phyloP scores from a whole-genome alignment of 2,797 vertebrate genomes.

The Hydrophis major region DNA sequence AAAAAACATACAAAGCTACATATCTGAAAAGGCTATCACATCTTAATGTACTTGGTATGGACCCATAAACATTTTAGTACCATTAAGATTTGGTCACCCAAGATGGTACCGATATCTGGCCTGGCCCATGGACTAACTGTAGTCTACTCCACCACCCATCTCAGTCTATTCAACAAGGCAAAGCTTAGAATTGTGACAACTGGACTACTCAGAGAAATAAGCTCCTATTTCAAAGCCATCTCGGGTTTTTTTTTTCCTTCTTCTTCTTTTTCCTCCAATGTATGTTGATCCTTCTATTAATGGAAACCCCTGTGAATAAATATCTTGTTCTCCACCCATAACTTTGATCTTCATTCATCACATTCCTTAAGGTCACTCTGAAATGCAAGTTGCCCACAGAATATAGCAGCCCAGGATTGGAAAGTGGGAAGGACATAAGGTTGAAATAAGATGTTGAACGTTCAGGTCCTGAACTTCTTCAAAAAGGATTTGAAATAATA shows the following conservation, averaged over 20 bases:
- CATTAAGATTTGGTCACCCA: too few relatives aligned
- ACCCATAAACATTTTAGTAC: too few relatives aligned
- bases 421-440: neutral
- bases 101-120: too few relatives aligned
- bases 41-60: too few relatives aligned
- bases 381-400: neutral
- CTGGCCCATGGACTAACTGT: too few relatives aligned
- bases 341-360: neutral
- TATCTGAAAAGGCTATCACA: too few relatives aligned
- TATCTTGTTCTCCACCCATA: neutral
- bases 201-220: constrained; percentile 41
- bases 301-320: constrained; percentile 23
- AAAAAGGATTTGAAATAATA: neutral
- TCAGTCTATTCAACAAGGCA: constrained; percentile 24
- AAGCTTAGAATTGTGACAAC: constrained; percentile 12
- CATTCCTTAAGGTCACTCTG: neutral
- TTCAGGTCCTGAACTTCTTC: neutral
- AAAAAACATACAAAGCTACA: too few relatives aligned
- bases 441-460: neutral
- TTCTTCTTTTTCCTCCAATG: neutral
- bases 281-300: neutral
- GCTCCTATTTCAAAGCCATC: constrained; percentile 41
- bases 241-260: neutral
- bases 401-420: neutral
- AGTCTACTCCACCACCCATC: constrained; percentile 6